These are phyloP conservation scores for Carlito syrichta DNA, from an alignment of 2,113 vertebrate genomes.

Conservation along the genomic window DNA sequence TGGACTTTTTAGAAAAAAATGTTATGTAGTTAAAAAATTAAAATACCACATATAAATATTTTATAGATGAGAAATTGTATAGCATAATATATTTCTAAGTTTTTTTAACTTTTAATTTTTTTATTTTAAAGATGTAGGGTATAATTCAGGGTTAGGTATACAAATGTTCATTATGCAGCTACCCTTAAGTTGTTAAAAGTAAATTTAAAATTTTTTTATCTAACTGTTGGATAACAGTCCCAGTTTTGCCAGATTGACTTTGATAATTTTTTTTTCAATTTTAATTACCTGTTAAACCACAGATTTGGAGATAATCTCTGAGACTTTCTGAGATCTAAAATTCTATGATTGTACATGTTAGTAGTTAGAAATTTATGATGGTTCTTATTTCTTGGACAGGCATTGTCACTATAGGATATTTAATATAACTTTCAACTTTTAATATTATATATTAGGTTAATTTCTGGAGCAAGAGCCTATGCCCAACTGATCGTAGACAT, in stretches of 20 bases:
- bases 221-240: neutral
- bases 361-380: neutral
- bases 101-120: too few species aligned
- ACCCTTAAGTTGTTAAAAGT: too few species aligned
- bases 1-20: neutral
- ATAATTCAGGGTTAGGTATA: too few species aligned
- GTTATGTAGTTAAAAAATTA: too few species aligned
- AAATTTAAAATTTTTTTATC: neutral
- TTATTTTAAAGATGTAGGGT: too few species aligned
- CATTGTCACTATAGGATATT: neutral
- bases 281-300: neutral
- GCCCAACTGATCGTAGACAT: neutral
- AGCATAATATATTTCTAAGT: neutral
- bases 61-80: neutral
- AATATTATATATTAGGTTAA: neutral
- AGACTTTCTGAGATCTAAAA: neutral
- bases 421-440: neutral
- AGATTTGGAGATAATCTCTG: neutral
- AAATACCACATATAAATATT: neutral
- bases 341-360: neutral
- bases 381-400: neutral
- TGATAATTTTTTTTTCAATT: neutral
- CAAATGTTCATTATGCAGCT: too few species aligned
- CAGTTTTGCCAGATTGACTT: neutral
- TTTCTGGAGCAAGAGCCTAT: neutral